Evolutionary conservation across 2,888 invertebrate species (phyloP).

Genomic region (Labia minor): DNA sequence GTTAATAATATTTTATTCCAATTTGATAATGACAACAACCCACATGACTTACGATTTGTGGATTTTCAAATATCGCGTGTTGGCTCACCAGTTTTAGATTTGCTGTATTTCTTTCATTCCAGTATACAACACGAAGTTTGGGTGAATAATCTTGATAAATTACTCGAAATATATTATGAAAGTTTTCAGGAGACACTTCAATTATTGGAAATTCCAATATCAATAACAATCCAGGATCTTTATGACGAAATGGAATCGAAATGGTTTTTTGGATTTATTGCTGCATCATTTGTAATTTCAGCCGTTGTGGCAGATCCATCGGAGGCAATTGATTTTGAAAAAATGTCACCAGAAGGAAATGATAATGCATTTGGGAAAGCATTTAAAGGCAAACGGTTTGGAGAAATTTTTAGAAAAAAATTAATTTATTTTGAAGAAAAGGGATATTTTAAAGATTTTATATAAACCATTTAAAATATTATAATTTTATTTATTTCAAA

Average conservation of each 20-base stretch:
- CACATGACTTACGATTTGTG: constrained; percentile 22
- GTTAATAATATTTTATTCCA: constrained; percentile 25
- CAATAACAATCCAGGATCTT: background rate
- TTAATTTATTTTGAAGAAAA: background rate
- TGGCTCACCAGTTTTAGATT: constrained; percentile 23
- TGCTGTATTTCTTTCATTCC: constrained; percentile 25
- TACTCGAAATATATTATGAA: constrained; percentile 23
- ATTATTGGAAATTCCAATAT: background rate
- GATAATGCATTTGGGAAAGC: too few species aligned
- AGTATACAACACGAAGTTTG: constrained; percentile 22
- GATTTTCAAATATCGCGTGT: constrained; percentile 25
- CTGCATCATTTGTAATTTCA: background rate
- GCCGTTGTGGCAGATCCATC: background rate
- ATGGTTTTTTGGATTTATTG: background rate
- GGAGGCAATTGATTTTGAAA: background rate
- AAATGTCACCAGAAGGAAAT: background rate
- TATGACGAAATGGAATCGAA: background rate
- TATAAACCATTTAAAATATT: background rate
- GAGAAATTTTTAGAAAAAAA: background rate
- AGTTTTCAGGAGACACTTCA: constrained; percentile 17
- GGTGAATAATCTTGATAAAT: constrained; percentile 17
- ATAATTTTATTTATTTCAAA: too few species aligned
- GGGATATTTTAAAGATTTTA: background rate
- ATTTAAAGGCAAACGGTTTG: background rate
- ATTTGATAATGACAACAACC: background rate